phyloP scores from a whole-genome alignment of 2,888 invertebrate species.

The Lepidocyrtoides sp. region DNA sequence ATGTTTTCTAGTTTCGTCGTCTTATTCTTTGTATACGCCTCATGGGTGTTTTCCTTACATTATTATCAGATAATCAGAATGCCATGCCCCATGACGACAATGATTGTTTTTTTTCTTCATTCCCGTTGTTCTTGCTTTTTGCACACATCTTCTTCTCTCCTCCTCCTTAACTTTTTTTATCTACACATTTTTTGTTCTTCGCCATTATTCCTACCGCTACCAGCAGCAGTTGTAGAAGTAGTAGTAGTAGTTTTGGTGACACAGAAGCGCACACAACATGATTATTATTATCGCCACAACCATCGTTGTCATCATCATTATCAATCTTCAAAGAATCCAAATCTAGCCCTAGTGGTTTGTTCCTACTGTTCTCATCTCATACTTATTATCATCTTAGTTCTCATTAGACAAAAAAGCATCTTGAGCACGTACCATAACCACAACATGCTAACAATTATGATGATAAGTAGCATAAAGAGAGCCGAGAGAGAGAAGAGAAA shows the following conservation, averaged over 20 bases:
- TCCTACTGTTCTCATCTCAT: conserved; percentile 4
- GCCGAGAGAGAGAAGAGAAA: neutral
- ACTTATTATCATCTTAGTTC: conserved; percentile 75
- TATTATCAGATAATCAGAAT: conserved; percentile 53
- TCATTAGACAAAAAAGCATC: conserved; percentile 84
- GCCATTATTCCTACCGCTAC: too few relatives aligned
- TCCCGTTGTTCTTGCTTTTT: conserved; percentile 28
- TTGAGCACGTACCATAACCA: conserved; percentile 55
- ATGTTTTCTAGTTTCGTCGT: neutral
- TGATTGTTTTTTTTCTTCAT: conserved; percentile 64
- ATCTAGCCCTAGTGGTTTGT: neutral
- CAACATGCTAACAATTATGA: conserved; percentile 8
- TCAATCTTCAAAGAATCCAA: conserved; percentile 22
- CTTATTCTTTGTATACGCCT: conserved; percentile 48
- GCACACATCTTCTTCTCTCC: conserved; percentile 2
- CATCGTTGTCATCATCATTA: neutral
- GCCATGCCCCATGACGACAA: conserved; percentile 42
- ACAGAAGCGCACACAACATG: neutral
- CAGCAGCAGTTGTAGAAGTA: too few relatives aligned
- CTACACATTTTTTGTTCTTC: conserved; percentile 1
- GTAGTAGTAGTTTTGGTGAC: too few relatives aligned
- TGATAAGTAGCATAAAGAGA: too few relatives aligned
- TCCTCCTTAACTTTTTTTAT: conserved; percentile 46
- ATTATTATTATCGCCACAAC: neutral
- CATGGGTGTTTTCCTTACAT: conserved; percentile 67